These are phyloP conservation scores for Epizoanthus ramosus DNA, from an alignment of 92 coral and sea anemone species.

Conservation along the genomic window DNA sequence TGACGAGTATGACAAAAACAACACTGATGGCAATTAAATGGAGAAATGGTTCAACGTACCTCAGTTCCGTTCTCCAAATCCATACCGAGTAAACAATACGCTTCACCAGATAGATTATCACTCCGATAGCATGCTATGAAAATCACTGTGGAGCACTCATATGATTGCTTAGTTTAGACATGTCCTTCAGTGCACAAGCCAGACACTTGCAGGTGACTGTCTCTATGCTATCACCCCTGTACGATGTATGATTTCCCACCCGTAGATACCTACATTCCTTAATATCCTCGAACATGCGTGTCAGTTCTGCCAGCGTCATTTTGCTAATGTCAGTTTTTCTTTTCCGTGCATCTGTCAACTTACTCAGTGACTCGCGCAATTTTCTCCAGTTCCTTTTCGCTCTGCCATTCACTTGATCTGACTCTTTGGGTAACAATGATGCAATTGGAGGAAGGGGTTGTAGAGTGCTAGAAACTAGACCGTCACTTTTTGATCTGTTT, in stretches of 20 bases:
- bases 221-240: slow-evolving; percentile 61
- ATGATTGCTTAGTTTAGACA: slow-evolving; percentile 70
- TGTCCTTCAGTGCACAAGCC: slow-evolving; percentile 74
- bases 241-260: slow-evolving; percentile 71
- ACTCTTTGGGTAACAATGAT: slow-evolving; percentile 53
- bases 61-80: neutral
- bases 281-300: slow-evolving; percentile 77
- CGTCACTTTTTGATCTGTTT: slow-evolving; percentile 30
- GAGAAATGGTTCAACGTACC: too few relatives aligned
- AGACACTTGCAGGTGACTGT: slow-evolving; percentile 67
- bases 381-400: slow-evolving; percentile 70
- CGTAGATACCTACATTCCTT: slow-evolving; percentile 86
- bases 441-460: slow-evolving; percentile 54
- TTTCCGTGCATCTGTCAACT: slow-evolving; percentile 43
- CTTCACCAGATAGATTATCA: neutral
- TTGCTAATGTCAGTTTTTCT: slow-evolving; percentile 69
- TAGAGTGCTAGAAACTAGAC: slow-evolving; percentile 9
- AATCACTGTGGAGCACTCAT: slow-evolving; percentile 72
- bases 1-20: neutral
- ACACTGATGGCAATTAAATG: neutral
- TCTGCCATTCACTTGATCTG: slow-evolving; percentile 55
- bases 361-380: slow-evolving; percentile 67
- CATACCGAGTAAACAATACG: neutral
- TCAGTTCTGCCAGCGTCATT: slow-evolving; percentile 75
- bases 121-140: neutral